Base-by-base conservation (phyloP, 2,888 invertebrate genomes). In the Chloroclysta siterata region DNA sequence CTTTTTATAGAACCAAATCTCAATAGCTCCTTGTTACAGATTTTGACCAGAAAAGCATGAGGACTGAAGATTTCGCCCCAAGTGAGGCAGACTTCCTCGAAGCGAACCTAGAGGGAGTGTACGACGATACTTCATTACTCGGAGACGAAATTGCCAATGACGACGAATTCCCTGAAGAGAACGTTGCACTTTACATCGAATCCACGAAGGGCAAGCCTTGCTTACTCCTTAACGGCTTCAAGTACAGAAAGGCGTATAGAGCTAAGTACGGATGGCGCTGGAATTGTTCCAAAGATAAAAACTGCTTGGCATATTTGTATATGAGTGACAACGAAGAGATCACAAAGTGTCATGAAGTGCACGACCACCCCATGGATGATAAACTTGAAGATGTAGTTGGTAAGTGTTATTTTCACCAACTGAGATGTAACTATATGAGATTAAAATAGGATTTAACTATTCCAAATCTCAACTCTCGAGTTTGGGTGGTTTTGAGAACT, bases 291-390 rank as follows among this genome's bases (percentile, higher is more conserved):
- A 65, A 74, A 1, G 76, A 79, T 42, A 89, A 84, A 64, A 68
- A 77, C 7, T 92, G 92, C 66, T 48, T 72, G 0, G 89, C 88
- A 0, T 87, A 78, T 63, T 66, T 92, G 8, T 84, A 79, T 63
- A 67, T 90, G 33, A 89, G 83, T 62, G 79, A 85, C 42, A 63
- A 80, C 3, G 80, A 88, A 66, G 89, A 89, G 72, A 87, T 91
- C 22, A 72, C 84, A 5, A 80, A 82, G 75, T 70, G 77, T 0
- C 74, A 83, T 29, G 80, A 84, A 44, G 67, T 71, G 6, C 91
- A 92, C 56, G 59, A 69, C 7, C 90, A 90, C 65, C 64, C 75
- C 0, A 62, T 60, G 11, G 71, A 73, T 2, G 48, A 72, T 5
- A 76, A 63, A 33, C 36, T 63, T 41, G 78, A 79, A 2, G 72